Conservation (phyloP, 2,113 vertebrate species). For the Gasterosteus aculeatus region DNA sequence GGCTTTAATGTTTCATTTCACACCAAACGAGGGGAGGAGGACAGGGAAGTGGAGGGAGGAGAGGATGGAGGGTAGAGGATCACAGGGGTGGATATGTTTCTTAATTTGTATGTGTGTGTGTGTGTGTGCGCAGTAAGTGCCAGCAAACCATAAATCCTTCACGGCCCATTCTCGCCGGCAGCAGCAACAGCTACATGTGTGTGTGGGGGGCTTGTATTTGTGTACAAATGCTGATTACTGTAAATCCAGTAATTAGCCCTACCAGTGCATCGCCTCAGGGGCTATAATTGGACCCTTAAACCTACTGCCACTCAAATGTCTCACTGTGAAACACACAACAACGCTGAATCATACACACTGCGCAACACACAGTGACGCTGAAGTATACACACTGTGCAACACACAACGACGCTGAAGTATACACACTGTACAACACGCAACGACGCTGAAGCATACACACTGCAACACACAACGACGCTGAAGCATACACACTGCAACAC, state of each 20-base stretch:
- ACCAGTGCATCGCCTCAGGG: conserved; percentile 39
- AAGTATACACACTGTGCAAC: too few relatives aligned
- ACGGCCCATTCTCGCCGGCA: not conserved
- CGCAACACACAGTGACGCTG: not conserved
- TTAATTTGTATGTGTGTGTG: conserved; percentile 35
- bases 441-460: too few relatives aligned
- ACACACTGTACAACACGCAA: too few relatives aligned
- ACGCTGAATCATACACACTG: conserved; percentile 4
- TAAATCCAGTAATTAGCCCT: conserved; percentile 70
- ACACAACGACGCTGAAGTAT: too few relatives aligned
- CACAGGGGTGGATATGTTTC: conserved; percentile 45
- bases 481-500: too few relatives aligned
- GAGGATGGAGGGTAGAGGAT: conserved; percentile 11
- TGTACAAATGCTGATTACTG: conserved; percentile 55
- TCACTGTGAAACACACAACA: conserved; percentile 17
- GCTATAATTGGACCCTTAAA: conserved; percentile 66
- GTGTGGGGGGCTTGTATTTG: conserved; percentile 3
- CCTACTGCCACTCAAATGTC: conserved; percentile 56
- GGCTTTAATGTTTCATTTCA: conserved; percentile 67
- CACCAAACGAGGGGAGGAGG: conserved; percentile 52
- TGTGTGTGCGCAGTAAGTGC: conserved; percentile 1
- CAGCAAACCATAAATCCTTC: conserved; percentile 30
- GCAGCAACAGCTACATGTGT: conserved; percentile 5
- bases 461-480: too few relatives aligned
- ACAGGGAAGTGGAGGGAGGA: not conserved